Evolutionary conservation across 2,888 invertebrate species (phyloP), one percentile per base, ranked within the genome.

Genomic region (Macrosiphum euphorbiae): DNA sequence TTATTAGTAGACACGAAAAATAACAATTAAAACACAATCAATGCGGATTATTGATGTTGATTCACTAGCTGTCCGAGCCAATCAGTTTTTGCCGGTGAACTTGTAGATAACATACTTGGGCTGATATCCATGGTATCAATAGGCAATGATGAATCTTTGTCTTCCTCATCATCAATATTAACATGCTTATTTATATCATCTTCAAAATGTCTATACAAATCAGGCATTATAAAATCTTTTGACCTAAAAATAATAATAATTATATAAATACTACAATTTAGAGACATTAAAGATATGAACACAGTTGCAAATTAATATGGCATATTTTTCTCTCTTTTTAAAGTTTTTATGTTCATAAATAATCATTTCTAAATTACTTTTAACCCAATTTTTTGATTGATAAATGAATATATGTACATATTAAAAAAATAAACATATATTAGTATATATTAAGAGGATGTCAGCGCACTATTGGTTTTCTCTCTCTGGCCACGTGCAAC

Each of bases 41-140:
- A 44, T n/a, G 50, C 11, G 44, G 28, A 28, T 92, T 47, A 92
- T n/a, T 50, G 67, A 41, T 93, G 58, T n/a, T 94, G 86, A 26
- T 86, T 90, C 16, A 90, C 85, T 10, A 90, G n/a, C 41, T 90
- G 93, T 24, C 90, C 58, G 20, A 94, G 89, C 93, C 93, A 94
- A 28, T 94, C 93, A 41, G 93, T 94, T 94, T 94, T 94, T 1
- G 50, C 61, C 7, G 93, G 93, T 47, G 93, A 94, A 86, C 93
- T 94, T 35, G 90, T 85, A 86, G 93, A 90, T 28, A 94, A 50
- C 85, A 94, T 89, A 90, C 90, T 94, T 11, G 93, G 93, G 90
- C 93, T 94, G 0, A 94, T 94, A 94, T 94, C 93, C 93, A 94
- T 94, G 3, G 50, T 94, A 85, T 90, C 90, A 50, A 90, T 35